Percentiles rank a stretch among this genome's conserved stretches.
Conservation (phyloP, 2,113 vertebrate species). For the Varanus komodoensis region DNA sequence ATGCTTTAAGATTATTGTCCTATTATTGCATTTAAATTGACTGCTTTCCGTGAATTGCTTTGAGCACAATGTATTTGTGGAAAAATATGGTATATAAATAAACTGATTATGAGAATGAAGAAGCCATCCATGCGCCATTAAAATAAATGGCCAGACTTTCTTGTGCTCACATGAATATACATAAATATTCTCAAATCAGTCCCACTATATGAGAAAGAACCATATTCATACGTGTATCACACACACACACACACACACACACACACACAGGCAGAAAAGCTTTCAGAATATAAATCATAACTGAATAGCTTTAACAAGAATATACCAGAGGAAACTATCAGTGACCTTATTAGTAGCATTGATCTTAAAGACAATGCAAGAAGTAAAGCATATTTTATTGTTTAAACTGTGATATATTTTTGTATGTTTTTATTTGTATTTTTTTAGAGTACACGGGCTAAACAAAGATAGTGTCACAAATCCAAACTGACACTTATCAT, state of each 20-base stretch:
- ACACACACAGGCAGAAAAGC: constrained; percentile 42
- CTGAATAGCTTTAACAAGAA: constrained; percentile 66
- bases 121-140: background rate
- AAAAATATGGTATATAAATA: background rate
- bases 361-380: constrained; percentile 59
- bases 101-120: background rate
- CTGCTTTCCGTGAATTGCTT: background rate
- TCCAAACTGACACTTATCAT: constrained; percentile 72
- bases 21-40: background rate
- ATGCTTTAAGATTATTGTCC: background rate
- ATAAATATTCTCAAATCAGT: constrained; percentile 41
- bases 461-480: constrained; percentile 75
- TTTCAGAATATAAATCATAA: constrained; percentile 65
- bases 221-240: constrained; percentile 42
- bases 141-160: background rate
- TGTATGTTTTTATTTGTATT: background rate
- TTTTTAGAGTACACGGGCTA: constrained; percentile 53
- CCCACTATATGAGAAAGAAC: constrained; percentile 52
- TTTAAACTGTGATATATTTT: constrained; percentile 56
- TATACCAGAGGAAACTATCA: constrained; percentile 61
- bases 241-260: too few relatives aligned
- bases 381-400: constrained; percentile 56
- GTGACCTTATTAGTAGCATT: constrained; percentile 54
- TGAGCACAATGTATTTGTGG: background rate
- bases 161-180: too few relatives aligned